A percentile compares a stretch with the other conserved stretches of the same genome.
phyloP scores from a whole-genome alignment of 2,113 vertebrate genomes.

The Cettia cetti region DNA sequence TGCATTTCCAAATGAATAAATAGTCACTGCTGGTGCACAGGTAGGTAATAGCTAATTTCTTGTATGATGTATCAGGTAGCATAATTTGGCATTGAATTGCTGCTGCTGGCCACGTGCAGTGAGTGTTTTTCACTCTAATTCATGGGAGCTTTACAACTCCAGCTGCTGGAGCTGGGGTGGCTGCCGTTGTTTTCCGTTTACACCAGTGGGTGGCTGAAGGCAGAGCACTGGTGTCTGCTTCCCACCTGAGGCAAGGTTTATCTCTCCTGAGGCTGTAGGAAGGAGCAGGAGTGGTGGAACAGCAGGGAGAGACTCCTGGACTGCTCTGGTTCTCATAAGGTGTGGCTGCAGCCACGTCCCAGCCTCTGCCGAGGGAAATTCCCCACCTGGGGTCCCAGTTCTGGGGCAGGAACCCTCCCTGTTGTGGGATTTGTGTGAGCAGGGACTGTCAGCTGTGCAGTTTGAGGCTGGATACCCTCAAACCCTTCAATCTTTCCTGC shows the following conservation, averaged over 20 bases:
- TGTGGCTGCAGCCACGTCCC: background rate
- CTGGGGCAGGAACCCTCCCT: background rate
- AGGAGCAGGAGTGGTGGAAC: background rate
- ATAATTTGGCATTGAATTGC: slow-evolving; percentile 25
- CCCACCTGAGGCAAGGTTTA: background rate
- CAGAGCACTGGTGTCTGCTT: background rate
- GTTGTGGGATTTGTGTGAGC: background rate
- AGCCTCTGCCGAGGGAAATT: background rate
- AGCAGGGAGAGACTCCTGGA: background rate
- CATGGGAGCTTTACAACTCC: background rate
- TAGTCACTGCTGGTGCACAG: background rate
- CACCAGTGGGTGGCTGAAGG: background rate
- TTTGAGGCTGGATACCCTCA: background rate
- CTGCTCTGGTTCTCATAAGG: fast-evolving
- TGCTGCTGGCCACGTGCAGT: background rate
- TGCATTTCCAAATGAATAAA: slow-evolving; percentile 55
- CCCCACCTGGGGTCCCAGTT: background rate
- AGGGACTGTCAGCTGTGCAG: background rate
- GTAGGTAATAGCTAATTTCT: slow-evolving; percentile 23
- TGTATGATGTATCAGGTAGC: slow-evolving; percentile 23
- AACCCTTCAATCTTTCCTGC: background rate
- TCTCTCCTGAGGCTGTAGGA: background rate
- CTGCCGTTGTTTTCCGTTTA: background rate
- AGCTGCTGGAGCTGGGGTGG: background rate
- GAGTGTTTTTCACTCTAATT: background rate